Base-by-base conservation (phyloP, 1,140 invertebrate species). In the Nasonia giraulti region DNA sequence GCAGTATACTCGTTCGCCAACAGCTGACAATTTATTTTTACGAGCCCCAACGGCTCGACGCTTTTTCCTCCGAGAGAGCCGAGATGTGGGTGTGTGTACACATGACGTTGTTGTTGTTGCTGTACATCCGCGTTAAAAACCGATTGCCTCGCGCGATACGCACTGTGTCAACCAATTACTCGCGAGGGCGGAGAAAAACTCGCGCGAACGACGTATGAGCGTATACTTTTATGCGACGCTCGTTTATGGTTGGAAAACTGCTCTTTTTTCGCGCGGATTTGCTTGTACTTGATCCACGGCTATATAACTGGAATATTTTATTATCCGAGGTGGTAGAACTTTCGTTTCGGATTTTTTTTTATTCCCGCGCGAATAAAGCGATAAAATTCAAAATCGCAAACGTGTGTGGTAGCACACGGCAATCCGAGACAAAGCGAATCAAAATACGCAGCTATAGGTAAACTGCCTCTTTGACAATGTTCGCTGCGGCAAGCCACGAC, bases 1-100 rank as follows among this genome's bases (percentile, higher is more conserved):
- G 2, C 55, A 20, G 17, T 55, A 55, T 55, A 55, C 50, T 55
- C 50, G 50, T 17, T 55, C 55, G 55, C 55, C 55, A 71, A 77
- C 31, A 50, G 44, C 40, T 77, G 75, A 77, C 55, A 66, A 33
- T 79, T 66, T 66, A 37, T 79, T 79, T 79, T 79, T 79, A 79
- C 77, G 77, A 79, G 55, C 8, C n/a, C 55, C 77, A 17, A 44
- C 31, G n/a, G 55, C n/a, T 75, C 20, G 11, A 37, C 37, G 23
- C n/a, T 73, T n/a, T 44, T 12, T 44, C 11, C 33, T 75, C 3
- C 55, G 40, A 44, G 40, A 44, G 40, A 7, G 55, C 0, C 3
- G 55, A 20, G 3, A 20, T 62, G 55, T 62, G 33, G 2, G 33
- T 37, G 0, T 37, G 33, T 37, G 7, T n/a, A 62, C 55, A n/a